Evolutionary conservation across 2,113 vertebrate genomes (phyloP), one percentile per base, ranked within the genome.

Genomic region (Eretmodus cyanostictus): DNA sequence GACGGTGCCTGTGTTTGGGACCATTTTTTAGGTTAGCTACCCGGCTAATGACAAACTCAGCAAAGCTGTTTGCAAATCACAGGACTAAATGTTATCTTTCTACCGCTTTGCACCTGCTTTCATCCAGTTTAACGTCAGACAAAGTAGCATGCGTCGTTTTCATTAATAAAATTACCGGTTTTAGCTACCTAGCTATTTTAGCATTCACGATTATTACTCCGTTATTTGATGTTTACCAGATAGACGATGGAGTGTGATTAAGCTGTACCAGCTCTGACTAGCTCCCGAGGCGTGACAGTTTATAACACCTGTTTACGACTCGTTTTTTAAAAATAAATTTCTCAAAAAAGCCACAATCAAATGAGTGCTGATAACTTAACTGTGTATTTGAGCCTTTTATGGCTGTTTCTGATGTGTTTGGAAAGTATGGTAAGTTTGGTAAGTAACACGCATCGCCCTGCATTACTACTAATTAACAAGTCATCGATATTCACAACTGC

Each of bases 11-110:
- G 24, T 85, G 40, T 79, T 34, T 49, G 27, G 27, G 54, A 38
- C 17, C 19, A 54, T 24, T 53, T 40, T 36, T 49, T 71, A 54
- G 34, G 47, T 54, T 82, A 87, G 83, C 82, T 61, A 80, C 89
- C 45, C 81, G 83, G 55, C 61, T 85, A 59, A 66, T 68, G 36
- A 27, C 36, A 14, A 22, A 27, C 24, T 4, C 8, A 80, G 11
- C 17, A 79, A 36, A 17, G n/a, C 22, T 22, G 5, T 36, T 14
- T 7, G 17, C 9, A 11, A 31, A 34, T 61, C 27, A 34, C n/a
- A 29, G 16, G 53, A 5, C 36, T 49, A 27, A 19, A 34, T 38
- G 3, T 14, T 11, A 2, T 38, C 3, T 78, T 63, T 42, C 12
- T 16, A 5, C 40, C 27, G 1, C 6, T 31, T 5, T 8, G n/a